phyloP scores from a whole-genome alignment of 2,888 invertebrate species.

The Unio delphinus region DNA sequence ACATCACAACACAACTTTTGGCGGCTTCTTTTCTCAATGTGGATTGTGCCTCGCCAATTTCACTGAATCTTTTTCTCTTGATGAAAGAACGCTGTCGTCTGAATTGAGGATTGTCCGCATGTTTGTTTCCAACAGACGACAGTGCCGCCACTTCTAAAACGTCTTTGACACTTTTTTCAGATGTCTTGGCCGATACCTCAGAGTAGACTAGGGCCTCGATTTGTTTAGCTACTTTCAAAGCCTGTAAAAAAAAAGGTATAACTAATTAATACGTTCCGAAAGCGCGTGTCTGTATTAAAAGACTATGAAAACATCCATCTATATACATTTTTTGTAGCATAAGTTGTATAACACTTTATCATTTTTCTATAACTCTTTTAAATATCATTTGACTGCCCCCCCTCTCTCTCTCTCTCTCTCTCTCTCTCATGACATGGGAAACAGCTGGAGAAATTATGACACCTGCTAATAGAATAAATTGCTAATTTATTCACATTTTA shows the following conservation, averaged over 20 bases:
- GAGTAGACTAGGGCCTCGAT: conserved; percentile 79
- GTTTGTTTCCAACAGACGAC: conserved; percentile 52
- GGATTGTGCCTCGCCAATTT: conserved; percentile 59
- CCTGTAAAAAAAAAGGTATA: conserved; percentile 70
- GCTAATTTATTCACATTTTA: too few relatives aligned
- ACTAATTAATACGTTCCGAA: background rate
- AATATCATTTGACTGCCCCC: too few relatives aligned
- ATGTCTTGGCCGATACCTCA: conserved; percentile 78
- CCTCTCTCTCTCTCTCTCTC: too few relatives aligned
- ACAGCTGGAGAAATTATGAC: too few relatives aligned
- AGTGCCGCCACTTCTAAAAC: conserved; percentile 80
- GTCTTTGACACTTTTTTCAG: conserved; percentile 78
- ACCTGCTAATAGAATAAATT: too few relatives aligned
- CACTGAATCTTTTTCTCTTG: conserved; percentile 53
- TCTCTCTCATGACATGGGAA: too few relatives aligned
- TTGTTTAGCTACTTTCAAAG: conserved; percentile 78
- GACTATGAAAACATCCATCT: too few relatives aligned
- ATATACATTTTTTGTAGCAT: too few relatives aligned
- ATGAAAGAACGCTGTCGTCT: conserved; percentile 52
- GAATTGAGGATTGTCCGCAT: conserved; percentile 24
- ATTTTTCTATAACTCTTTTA: too few relatives aligned
- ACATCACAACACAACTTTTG: conserved; percentile 65
- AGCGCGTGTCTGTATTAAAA: too few relatives aligned
- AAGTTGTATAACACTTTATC: too few relatives aligned
- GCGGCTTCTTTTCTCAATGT: conserved; percentile 61